Evolutionary conservation across 2,888 invertebrate genomes (phyloP), one percentile per base, ranked within the genome.

Genomic region (Ophion costatus): DNA sequence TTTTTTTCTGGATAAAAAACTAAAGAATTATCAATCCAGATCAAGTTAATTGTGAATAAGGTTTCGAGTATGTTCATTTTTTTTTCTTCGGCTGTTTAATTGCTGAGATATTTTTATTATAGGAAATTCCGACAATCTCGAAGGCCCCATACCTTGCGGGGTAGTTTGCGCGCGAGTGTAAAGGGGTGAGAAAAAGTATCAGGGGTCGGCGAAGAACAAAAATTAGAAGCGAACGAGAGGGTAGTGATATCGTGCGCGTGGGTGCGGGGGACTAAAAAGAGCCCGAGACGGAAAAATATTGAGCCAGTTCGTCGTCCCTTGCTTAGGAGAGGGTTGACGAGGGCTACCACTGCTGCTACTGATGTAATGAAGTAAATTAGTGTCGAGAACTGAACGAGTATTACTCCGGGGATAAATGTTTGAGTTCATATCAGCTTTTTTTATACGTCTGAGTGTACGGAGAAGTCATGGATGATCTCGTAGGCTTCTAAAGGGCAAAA

Each of bases 171-270:
- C 77, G n/a, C 56, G 86, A 75, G 59, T 74, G 42, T 79, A 88
- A 90, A 89, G 89, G 89, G 90, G 89, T 90, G 90, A 91, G 91
- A 91, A 91, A 91, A 92, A 92, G 91, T 77, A 80, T 76, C 79
- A 76, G 29, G 73, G 77, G 89, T 88, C 85, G 86, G 89, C 88
- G 88, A 87, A 86, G 87, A 88, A 88, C 87, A 88, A 89, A 90
- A 92, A 91, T 92, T 91, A 90, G 89, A 90, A 87, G 87, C 63
- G 80, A 84, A 76, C 81, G 75, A 81, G 80, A 81, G 81, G 81
- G 70, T 79, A 63, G 82, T 57, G 81, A 83, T 80, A 77, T 79
- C 73, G 82, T 64, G 63, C 51, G 33, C 56, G 76, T 56, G 76
- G 66, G 57, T 6, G 59, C 20, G 24, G 70, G 70, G n/a, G 76